A percentile compares a stretch with the other conserved stretches of the same genome.
phyloP scores from a whole-genome alignment of 2,113 vertebrate genomes.

The Tinamus guttatus region DNA sequence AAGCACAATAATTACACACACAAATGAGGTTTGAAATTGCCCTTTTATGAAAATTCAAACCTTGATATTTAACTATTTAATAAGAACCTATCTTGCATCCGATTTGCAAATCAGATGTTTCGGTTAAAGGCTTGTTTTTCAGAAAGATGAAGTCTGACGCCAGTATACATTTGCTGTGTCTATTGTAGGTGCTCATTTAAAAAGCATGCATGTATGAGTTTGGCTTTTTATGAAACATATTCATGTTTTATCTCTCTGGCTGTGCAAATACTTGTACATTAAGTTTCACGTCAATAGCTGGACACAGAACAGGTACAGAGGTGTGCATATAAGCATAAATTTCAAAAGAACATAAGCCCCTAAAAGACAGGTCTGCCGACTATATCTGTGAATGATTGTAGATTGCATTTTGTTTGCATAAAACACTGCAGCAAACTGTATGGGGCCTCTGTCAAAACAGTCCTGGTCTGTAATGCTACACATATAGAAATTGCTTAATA shows the following conservation, averaged over 20 bases:
- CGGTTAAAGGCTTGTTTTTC: background rate
- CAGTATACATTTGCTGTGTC: background rate
- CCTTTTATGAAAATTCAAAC: constrained; percentile 65
- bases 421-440: background rate
- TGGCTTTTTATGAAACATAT: background rate
- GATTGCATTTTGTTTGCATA: background rate
- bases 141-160: background rate
- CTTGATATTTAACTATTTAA: constrained; percentile 64
- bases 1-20: constrained; percentile 63
- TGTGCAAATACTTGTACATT: fast-evolving
- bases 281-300: fast-evolving
- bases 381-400: background rate
- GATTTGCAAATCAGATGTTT: constrained; percentile 45
- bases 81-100: constrained; percentile 13
- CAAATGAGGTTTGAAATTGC: constrained; percentile 67
- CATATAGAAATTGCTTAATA: background rate
- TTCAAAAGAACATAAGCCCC: background rate
- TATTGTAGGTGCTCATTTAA: background rate
- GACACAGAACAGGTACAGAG: background rate
- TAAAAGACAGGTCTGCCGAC: background rate
- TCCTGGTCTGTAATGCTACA: background rate
- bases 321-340: background rate
- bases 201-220: background rate
- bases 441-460: background rate
- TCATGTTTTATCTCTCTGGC: background rate